Percentiles rank a stretch among this genome's conserved stretches.
Conservation (phyloP, 1,140 invertebrate genomes). For the Coptotermes formosanus region DNA sequence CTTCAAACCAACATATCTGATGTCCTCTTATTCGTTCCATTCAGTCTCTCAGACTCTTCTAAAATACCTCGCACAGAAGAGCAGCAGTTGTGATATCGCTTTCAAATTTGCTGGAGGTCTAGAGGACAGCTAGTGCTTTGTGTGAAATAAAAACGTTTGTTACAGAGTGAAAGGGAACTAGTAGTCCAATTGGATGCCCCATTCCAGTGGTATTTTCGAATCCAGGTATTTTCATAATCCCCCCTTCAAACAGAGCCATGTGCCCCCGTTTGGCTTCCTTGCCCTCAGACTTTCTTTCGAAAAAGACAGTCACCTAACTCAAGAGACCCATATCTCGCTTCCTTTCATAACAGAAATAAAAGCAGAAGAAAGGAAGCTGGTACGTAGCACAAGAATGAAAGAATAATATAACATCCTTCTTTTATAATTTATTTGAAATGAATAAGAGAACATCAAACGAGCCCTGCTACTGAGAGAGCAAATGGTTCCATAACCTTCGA, state of each 20-base stretch:
- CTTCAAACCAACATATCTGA: no score
- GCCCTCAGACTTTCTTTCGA: not conserved
- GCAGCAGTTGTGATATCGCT: no score
- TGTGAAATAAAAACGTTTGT: not conserved
- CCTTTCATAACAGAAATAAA: not conserved
- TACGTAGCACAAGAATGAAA: not conserved
- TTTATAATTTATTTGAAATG: slow-evolving; percentile 18
- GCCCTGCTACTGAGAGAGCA: not conserved
- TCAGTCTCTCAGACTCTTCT: no score
- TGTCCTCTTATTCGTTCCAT: no score
- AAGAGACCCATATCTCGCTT: not conserved
- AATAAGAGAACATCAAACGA: not conserved
- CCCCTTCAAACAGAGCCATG: not conserved
- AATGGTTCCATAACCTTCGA: not conserved
- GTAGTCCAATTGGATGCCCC: not conserved
- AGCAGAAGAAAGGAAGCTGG: not conserved
- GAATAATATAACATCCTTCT: not conserved
- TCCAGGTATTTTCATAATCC: not conserved
- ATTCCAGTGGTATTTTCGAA: not conserved
- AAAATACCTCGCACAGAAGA: no score
- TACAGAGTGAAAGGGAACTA: not conserved
- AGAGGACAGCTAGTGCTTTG: not conserved
- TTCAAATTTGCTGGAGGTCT: not conserved
- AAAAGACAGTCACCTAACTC: not conserved
- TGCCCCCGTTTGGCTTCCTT: not conserved